Percentiles rank a stretch among this genome's conserved stretches.
Evolutionary conservation across 1,140 invertebrate species (phyloP).

Genomic region (Formica exsecta): DNA sequence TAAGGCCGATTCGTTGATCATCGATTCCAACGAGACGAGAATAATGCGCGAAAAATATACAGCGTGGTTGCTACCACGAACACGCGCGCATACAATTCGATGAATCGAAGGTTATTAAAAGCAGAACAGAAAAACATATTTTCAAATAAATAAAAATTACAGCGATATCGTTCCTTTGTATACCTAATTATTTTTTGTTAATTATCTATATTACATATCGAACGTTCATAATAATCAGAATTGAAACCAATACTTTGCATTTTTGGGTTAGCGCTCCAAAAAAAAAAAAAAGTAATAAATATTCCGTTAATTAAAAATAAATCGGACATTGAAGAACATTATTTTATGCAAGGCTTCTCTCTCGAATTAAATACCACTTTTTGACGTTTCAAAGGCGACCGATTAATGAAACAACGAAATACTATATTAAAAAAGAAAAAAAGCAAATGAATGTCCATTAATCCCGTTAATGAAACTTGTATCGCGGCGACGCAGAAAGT

Average conservation of each 20-base stretch:
- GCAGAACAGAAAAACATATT: not conserved
- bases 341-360: not conserved
- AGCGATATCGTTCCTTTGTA: too few species aligned
- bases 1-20: slow-evolving; percentile 22
- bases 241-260: slow-evolving; percentile 6
- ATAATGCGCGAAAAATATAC: slow-evolving; percentile 31
- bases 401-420: not conserved
- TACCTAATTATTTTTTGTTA: slow-evolving; percentile 10
- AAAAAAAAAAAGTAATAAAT: not conserved
- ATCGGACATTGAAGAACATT: not conserved
- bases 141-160: not conserved
- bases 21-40: slow-evolving; percentile 26
- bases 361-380: not conserved
- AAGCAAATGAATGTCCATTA: not conserved
- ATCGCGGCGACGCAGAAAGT: slow-evolving; percentile 33
- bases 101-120: not conserved
- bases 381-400: not conserved
- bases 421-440: not conserved
- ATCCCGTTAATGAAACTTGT: slow-evolving; percentile 34
- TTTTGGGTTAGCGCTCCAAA: not conserved
- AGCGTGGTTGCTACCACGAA: slow-evolving; percentile 1
- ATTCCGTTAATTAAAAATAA: slow-evolving; percentile 30
- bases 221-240: not conserved
- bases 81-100: not conserved
- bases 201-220: slow-evolving; percentile 10